Evolutionary conservation across 2,888 invertebrate species (phyloP), one percentile per base, ranked within the genome.

Genomic region (Sthenelais limicola): DNA sequence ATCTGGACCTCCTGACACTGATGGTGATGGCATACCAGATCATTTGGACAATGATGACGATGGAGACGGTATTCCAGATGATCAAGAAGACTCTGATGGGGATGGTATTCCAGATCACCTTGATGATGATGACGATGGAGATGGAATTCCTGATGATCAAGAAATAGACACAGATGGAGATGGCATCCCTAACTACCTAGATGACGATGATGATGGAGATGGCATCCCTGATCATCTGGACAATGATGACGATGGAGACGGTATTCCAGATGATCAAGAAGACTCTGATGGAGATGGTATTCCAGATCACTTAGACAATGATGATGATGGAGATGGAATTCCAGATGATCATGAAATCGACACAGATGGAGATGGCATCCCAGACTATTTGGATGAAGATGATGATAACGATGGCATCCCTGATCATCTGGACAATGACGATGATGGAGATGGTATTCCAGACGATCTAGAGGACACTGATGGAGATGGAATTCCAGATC

Each of bases 1-100:
- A 68, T 49, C 83, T 81, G 30, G 81, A 79, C 80, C 79, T 28
- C 80, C 82, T 70, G 80, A 81, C 15, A 81, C 82, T 67, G 82
- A 82, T 72, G 80, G 83, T 1, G 85, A 85, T 77, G 85, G 85
- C 21, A 83, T 86, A 35, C 84, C 85, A 2, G 79, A 77, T 43
- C 15, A 49, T 21, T 24, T 49, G 24, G 72, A 76, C 18, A 48
- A 66, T n/a, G 79, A 72, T 82, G 80, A 80, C 71, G 71, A 71
- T 62, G 68, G 84, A 9, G 84, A 85, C 73, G 85, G 85, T 1
- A 83, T 84, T 71, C 84, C 85, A 18, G 84, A 84, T 76, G 62
- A 80, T 52, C 4, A 28, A 24, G 74, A 76, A 9, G 71, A 82
- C 54, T 76, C 76, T 69, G 82, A 82, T 75, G 73, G 58, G 48